Percentiles rank a stretch among this genome's conserved stretches.
Evolutionary conservation across 2,888 invertebrate genomes (phyloP).

Genomic region (Nephrotoma flavescens): DNA sequence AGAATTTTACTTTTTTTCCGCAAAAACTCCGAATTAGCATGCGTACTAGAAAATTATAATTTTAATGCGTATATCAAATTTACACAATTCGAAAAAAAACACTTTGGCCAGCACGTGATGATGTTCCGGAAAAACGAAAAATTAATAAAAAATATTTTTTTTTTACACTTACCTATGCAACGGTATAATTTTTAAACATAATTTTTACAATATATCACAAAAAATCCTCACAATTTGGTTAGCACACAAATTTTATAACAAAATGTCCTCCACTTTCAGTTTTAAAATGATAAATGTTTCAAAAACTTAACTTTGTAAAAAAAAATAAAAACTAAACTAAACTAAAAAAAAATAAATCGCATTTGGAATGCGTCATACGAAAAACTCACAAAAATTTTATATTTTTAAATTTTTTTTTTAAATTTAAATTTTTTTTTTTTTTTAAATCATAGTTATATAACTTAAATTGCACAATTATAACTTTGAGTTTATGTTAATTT

Average conservation of each 20-base stretch:
- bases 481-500: not conserved
- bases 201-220: not conserved
- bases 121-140: not conserved
- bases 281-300: not conserved
- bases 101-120: not conserved
- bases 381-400: slow-evolving; percentile 1
- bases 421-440: not conserved
- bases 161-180: not conserved
- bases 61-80: not conserved
- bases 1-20: not conserved
- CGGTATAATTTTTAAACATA: not conserved
- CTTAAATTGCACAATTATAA: not conserved
- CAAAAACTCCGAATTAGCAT: not conserved
- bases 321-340: not conserved
- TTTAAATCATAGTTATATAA: not conserved
- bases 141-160: not conserved
- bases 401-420: not conserved
- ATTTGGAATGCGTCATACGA: slow-evolving; percentile 1
- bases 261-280: not conserved
- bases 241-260: not conserved
- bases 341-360: not conserved
- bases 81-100: not conserved
- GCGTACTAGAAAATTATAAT: not conserved
- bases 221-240: not conserved
- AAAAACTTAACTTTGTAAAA: not conserved